phyloP scores from a whole-genome alignment of 2,797 vertebrate genomes.

The Malurus splendens region DNA sequence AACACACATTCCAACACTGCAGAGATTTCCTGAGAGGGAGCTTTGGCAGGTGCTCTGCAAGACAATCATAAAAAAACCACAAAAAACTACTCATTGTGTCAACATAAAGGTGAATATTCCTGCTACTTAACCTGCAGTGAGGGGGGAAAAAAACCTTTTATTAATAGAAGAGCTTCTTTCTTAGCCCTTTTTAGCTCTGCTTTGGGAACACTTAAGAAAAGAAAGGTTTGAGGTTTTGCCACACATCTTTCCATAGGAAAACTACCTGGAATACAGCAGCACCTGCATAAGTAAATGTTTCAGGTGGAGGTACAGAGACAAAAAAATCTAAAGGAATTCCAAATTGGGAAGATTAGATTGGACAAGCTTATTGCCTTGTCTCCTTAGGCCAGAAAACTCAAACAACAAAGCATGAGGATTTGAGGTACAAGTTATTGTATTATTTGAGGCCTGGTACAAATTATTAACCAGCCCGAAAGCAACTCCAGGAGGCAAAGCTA shows the following conservation, averaged over 20 bases:
- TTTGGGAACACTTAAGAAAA: neutral
- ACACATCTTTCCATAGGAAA: fast-evolving
- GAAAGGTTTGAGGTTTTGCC: neutral
- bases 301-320: neutral
- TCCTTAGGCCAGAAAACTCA: neutral
- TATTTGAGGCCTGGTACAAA: neutral
- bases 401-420: neutral
- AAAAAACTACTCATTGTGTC: fast-evolving
- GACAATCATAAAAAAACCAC: neutral
- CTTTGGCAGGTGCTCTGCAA: neutral
- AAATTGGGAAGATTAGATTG: fast-evolving
- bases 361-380: neutral
- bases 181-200: neutral
- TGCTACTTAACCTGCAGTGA: neutral
- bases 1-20: neutral
- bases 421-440: neutral
- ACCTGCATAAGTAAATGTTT: neutral
- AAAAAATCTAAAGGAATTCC: neutral
- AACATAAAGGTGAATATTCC: neutral
- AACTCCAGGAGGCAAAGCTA: neutral
- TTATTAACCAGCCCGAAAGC: neutral
- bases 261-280: neutral
- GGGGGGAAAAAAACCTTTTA: fast-evolving
- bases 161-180: neutral
- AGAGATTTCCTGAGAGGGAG: neutral